Conservation (phyloP, 37 sponge, comb jelly and placozoan species). For the Halichondria panicea region DNA sequence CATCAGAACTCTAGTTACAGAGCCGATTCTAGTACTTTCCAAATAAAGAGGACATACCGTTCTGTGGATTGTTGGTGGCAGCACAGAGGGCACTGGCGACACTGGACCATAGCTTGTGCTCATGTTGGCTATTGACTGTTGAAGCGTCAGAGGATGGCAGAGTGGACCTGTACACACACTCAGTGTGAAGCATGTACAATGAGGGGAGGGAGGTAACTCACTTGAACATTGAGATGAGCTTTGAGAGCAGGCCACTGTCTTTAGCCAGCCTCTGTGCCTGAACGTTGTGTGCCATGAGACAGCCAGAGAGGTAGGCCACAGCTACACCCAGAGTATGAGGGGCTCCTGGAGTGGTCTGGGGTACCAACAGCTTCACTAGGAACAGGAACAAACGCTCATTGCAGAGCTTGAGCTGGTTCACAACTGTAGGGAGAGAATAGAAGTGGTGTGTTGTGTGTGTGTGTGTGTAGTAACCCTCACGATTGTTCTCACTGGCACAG, state of each 20-base stretch:
- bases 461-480: neutral
- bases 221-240: conserved; percentile 52
- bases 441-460: neutral
- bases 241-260: conserved; percentile 25
- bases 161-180: neutral
- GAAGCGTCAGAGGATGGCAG: neutral
- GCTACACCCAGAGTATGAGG: neutral
- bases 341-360: neutral
- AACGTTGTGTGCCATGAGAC: conserved; percentile 40
- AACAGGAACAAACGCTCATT: conserved; percentile 21
- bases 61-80: conserved; percentile 71
- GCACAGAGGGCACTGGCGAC: conserved; percentile 56
- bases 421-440: conserved; percentile 7
- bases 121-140: neutral
- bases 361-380: conserved; percentile 5
- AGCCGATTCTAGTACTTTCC: neutral
- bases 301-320: conserved; percentile 36
- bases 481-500: conserved; percentile 44
- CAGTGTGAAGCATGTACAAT: neutral
- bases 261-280: conserved; percentile 51
- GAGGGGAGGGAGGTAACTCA: neutral
- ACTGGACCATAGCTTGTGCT: conserved; percentile 31
- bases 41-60: conserved; percentile 24
- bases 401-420: conserved; percentile 49
- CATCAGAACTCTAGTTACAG: no score